Conservation (phyloP, 2,888 invertebrate species). For the Idaea biselata region DNA sequence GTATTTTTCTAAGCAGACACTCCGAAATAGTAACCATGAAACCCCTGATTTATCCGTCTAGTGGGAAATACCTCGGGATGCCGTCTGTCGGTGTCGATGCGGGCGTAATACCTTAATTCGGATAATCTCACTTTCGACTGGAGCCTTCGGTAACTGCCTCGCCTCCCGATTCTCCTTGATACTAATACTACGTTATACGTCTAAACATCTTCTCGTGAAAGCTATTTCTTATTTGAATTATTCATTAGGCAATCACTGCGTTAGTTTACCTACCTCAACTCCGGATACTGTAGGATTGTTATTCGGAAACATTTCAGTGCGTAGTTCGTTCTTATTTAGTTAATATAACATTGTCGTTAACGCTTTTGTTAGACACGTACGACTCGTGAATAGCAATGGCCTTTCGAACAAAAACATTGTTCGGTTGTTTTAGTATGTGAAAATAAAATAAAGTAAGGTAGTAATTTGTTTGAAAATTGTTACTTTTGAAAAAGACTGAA, state of each 20-base stretch:
- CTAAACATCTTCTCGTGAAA: conserved; percentile 32
- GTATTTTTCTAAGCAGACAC: conserved; percentile 23
- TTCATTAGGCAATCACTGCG: conserved; percentile 31
- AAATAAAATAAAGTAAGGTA: conserved; percentile 8
- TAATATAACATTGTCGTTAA: conserved; percentile 23
- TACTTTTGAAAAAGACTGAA: conserved; percentile 8
- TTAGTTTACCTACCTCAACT: conserved; percentile 22
- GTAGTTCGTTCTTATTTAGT: conserved; percentile 13
- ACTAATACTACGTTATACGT: conserved; percentile 17
- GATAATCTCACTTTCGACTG: conserved; percentile 63
- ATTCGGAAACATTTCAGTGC: conserved; percentile 24
- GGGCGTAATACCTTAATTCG: conserved; percentile 70
- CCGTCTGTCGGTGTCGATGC: conserved; percentile 53
- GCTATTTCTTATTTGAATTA: conserved; percentile 33
- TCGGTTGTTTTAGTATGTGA: conserved; percentile 22
- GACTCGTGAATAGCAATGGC: conserved; percentile 22
- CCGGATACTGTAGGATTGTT: conserved; percentile 25
- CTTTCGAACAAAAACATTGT: conserved; percentile 30
- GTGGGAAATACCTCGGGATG: conserved; percentile 65
- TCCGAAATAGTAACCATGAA: conserved; percentile 51
- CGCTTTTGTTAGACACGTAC: conserved; percentile 22
- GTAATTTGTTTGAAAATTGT: conserved; percentile 9
- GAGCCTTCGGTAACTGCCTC: conserved; percentile 46
- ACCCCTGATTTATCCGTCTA: conserved; percentile 71
- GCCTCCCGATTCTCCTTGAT: conserved; percentile 35